Base-by-base conservation (phyloP, 2,113 vertebrate species). In the Stegostoma tigrinum region DNA sequence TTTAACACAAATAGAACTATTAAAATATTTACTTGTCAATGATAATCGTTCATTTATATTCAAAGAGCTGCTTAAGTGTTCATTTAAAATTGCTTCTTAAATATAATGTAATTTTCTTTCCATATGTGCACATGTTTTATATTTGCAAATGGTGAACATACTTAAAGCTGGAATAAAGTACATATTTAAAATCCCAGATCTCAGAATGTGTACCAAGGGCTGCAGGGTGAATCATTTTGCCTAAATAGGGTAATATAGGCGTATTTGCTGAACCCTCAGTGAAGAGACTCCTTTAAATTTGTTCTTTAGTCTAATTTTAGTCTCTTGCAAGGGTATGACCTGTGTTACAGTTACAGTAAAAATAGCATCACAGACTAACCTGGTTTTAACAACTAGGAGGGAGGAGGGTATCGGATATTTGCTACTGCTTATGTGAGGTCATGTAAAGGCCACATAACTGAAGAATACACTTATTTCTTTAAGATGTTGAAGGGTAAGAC, bases 251-350 rank as follows among this genome's bases (percentile, higher is more conserved):
- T 95, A 95, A 95, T 75, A 68, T 42, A 75, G 67, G 42, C 48
- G 94, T 72, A 95, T 95, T 72, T 95, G 67, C 94, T 95, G 67
- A 95, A 95, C 94, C 75, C 68, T 68, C 67, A 75, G 23, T 24
- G 61, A 90, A 90, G 52, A 95, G 93, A 27, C 68, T 72, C 45
- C 68, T 95, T 87, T 95, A 95, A 95, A 34, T 95, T 95, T 95
- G 68, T 72, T 95, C 94, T 95, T 95, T 72, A 70, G 72, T 95
- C 94, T 95, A 95, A 95, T 95, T 95, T 95, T 95, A 95, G 67
- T 67, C 68, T 75, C 94, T 75, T 95, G 94, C 45, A 12, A 95
- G 94, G 94, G 94, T 95, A 72, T 95, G 94, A 95, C 94, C 94
- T 72, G 94, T 70, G 67, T 95, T 72, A 93, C 72, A 70, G 38